Percentiles rank a stretch among this genome's conserved stretches.
Conservation (phyloP, 2,797 vertebrate species). For the Pangasius sanitwongsei region DNA sequence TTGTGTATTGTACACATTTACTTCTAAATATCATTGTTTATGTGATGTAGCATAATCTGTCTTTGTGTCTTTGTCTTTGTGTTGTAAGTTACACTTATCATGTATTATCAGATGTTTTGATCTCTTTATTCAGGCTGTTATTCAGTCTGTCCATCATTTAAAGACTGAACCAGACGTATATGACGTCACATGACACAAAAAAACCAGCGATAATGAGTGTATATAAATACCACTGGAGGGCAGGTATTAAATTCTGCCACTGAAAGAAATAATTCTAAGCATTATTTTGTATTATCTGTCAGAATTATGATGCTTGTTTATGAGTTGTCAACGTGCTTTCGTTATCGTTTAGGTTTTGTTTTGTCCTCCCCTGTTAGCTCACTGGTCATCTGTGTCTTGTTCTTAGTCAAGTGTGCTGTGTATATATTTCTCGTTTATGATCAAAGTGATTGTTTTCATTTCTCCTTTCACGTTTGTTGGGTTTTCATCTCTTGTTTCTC, state of each 20-base stretch:
- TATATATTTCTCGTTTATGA: neutral
- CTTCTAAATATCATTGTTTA: neutral
- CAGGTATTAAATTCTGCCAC: neutral
- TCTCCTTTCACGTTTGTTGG: neutral
- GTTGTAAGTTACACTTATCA: neutral
- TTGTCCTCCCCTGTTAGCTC: too few species aligned
- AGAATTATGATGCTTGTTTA: too few species aligned
- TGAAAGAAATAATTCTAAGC: too few species aligned
- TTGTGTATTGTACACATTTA: neutral
- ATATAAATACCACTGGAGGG: neutral
- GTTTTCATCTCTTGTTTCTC: neutral
- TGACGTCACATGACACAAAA: neutral
- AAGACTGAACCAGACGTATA: neutral
- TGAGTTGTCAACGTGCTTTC: too few species aligned
- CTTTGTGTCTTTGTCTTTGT: neutral
- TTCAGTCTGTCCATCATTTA: neutral
- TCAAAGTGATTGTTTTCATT: neutral
- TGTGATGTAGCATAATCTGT: neutral
- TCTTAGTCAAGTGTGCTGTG: neutral
- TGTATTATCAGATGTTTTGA: neutral
- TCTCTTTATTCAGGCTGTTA: neutral
- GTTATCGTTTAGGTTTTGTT: too few species aligned
- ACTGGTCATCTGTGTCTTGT: too few species aligned
- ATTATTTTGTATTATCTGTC: too few species aligned
- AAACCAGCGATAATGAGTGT: neutral